phyloP scores from a whole-genome alignment of 2,113 vertebrate species.

The Pardalotus punctatus region DNA sequence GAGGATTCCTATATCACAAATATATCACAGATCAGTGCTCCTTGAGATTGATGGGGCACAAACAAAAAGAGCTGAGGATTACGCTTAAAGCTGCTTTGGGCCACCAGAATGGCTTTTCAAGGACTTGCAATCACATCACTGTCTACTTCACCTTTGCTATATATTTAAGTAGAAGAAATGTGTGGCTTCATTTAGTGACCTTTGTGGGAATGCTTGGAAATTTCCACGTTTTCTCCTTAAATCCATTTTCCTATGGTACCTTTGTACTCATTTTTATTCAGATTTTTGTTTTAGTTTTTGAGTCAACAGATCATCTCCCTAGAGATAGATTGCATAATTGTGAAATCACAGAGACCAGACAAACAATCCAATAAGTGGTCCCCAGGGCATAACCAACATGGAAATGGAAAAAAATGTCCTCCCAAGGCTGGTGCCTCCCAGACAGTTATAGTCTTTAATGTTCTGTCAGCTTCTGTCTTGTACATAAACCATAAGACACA shows the following conservation, averaged over 20 bases:
- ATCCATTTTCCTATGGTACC: neutral
- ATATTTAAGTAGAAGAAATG: neutral
- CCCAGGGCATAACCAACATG: neutral
- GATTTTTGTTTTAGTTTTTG: neutral
- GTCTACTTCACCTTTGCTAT: neutral
- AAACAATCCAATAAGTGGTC: neutral
- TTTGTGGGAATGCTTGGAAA: neutral
- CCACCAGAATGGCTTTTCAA: neutral
- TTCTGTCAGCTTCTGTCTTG: constrained; percentile 22
- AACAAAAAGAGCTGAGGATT: neutral
- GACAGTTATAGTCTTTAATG: neutral
- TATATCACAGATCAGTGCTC: neutral
- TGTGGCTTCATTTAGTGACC: neutral
- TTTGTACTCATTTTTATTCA: neutral
- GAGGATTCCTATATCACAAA: neutral
- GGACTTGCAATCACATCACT: neutral
- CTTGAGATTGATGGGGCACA: neutral
- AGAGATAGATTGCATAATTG: constrained; percentile 7
- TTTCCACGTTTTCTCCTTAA: neutral
- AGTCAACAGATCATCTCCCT: neutral
- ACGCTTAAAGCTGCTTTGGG: neutral
- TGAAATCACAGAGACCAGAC: constrained; percentile 43
- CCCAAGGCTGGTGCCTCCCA: neutral
- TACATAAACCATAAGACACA: constrained; percentile 41
- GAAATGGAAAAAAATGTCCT: constrained; percentile 13